Conservation (phyloP, 2,888 invertebrate species). For the Phalera bucephala region DNA sequence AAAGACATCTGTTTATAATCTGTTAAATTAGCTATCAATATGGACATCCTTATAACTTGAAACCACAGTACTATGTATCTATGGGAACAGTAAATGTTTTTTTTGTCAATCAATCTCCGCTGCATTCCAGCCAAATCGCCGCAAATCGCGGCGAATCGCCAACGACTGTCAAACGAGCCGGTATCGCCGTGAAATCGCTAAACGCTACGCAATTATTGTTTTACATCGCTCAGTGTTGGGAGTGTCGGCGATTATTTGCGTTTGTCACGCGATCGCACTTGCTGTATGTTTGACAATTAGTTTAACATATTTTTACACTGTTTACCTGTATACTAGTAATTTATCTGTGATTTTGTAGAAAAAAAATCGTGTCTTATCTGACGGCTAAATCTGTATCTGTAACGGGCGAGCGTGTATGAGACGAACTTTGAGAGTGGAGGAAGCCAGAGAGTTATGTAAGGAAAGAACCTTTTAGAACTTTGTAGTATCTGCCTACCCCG, state of each 20-base stretch:
- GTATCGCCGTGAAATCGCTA: constrained; percentile 55
- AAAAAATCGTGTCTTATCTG: no score
- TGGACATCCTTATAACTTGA: no score
- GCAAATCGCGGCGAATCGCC: constrained; percentile 28
- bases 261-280: constrained; percentile 23
- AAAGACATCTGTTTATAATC: no score
- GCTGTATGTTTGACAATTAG: not conserved
- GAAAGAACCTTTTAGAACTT: no score
- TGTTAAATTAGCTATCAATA: no score
- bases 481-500: no score
- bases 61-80: no score
- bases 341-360: not conserved
- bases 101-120: constrained; percentile 1
- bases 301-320: constrained; percentile 2
- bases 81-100: not conserved
- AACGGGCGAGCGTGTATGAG: no score
- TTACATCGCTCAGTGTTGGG: constrained; percentile 13
- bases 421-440: no score
- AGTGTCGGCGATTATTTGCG: constrained; percentile 20
- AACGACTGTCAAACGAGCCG: constrained; percentile 47
- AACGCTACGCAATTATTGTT: constrained; percentile 44
- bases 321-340: not conserved
- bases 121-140: constrained; percentile 32
- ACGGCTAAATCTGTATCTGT: no score
- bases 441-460: no score